Base-by-base conservation (phyloP, 2,797 vertebrate species). In the Podargus strigoides region DNA sequence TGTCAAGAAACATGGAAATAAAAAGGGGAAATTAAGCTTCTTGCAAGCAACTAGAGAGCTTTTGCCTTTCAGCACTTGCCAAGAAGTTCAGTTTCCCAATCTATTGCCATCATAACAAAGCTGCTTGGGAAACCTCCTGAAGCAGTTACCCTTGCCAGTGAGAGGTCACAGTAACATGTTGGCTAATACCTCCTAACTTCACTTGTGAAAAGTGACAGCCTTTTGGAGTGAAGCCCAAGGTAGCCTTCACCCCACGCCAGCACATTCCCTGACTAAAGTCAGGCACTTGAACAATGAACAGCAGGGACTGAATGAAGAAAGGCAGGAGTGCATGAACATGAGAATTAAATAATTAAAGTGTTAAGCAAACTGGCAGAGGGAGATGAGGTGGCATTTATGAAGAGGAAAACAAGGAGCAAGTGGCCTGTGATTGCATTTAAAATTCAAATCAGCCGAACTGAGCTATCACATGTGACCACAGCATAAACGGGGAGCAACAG, bases 111-210 rank as follows among this genome's bases (percentile, higher is more conserved):
- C 14, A 16, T 70, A 23, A 28, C 47, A 82, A 56, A 78, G 46
- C 46, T 75, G 39, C 70, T 76, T 53, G 49, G 50, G 49, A 79
- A 93, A 24, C 4, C 47, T 73, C 37, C 80, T 64, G 8, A 20
- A 63, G 30, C 37, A 46, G 36, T 47, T 70, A 24, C n/a, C 32
- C 37, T 46, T 72, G 27, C 53, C 60, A 86, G 49, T 52, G 4
- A 28, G n/a, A 4, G 23, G 47, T 15, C 27, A 36, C 0, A 12
- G 24, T 15, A 64, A 47, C 9, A 27, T 1, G 5, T 11, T 42
- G 53, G 53, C 14, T 34, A 66, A 73, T 39, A 36, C 18, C 44
- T 86, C 49, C n/a, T 68, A 58, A 72, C 36, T n/a, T 5, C 2
- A 7, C 19, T 64, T 1, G 0, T 7, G 24, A 32, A 18, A 58